Base-by-base conservation (phyloP, 2,797 vertebrate species). In the Tiaroga cobitis region DNA sequence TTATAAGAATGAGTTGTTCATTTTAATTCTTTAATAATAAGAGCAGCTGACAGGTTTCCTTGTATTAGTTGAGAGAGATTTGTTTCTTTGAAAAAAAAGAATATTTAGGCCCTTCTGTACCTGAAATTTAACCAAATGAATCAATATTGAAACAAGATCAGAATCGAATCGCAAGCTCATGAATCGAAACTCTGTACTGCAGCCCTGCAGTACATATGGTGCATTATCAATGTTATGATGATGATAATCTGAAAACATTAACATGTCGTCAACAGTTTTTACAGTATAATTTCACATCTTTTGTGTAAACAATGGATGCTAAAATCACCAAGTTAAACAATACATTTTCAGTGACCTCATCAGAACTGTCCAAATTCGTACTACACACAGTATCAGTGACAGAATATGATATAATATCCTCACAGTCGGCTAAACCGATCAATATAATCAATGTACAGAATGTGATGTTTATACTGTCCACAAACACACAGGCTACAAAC, bases 401-500 rank as follows among this genome's bases (percentile, higher is more conserved):
- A 59, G 34, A 77, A 39, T 59, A 59, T 18, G 29, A 77, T 77
- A 77, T 39, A 39, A 59, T 39, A 59, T 18, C 51, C 21, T 26
- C 51, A 39, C 5, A n/a, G 75, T 39, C 7, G 3, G 51, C 74
- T 39, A 26, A 77, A 77, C 51, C 21, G 13, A 80, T 80, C 78
- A 51, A n/a, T 80, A 51, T 16, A 51, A 80, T 65, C 59, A 16
- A 80, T 80, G 41, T 32, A 46, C 19, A 51, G 18, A 70, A 72
- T 21, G 67, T 26, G 34, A 70, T 79, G 32, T 82, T 56, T 70
- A 82, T 46, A 41, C 67, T 26, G 65, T 56, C 51, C 69, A n/a
- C 68, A 82, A 59, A 63, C 81, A 73, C 43, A 10, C 80, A 63
- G 37, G 8, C 70, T 54, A 18, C 32, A 26, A 37, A 41, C 46